These are phyloP conservation scores for Orthonevra nobilis DNA, from an alignment of 2,888 invertebrate species.

Conservation along the genomic window DNA sequence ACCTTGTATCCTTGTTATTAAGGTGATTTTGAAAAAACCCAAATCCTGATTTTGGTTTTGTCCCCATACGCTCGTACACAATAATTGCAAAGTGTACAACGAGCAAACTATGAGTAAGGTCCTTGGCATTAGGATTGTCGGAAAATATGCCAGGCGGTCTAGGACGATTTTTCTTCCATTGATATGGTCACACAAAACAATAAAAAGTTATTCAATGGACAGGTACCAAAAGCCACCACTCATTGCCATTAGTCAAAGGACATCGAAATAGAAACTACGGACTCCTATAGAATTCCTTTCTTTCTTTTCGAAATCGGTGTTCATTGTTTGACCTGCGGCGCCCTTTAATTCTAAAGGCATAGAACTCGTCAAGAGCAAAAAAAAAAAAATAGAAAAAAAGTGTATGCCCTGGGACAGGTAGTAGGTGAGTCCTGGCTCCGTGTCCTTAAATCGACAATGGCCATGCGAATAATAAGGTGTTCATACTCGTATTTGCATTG, in stretches of 20 bases:
- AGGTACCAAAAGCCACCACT: conserved; percentile 65
- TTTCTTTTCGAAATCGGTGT: conserved; percentile 34
- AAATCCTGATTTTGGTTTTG: conserved; percentile 50
- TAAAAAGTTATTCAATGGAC: conserved; percentile 67
- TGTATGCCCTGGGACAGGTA: conserved; percentile 57
- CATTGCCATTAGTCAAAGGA: conserved; percentile 60
- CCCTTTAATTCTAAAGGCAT: conserved; percentile 72
- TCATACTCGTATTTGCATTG: conserved; percentile 67
- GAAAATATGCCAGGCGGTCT: conserved; percentile 77
- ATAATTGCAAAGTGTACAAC: conserved; percentile 56
- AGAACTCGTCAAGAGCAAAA: conserved; percentile 37
- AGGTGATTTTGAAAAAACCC: conserved; percentile 54
- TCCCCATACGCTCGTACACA: conserved; percentile 38
- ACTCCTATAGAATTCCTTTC: conserved; percentile 25
- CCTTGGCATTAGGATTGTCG: conserved; percentile 12
- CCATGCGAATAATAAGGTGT: conserved; percentile 65
- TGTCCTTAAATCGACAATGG: conserved; percentile 58
- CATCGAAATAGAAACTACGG: conserved; percentile 34
- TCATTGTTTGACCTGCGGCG: conserved; percentile 75
- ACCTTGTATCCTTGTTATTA: no score
- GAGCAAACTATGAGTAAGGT: no score
- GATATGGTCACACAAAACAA: conserved; percentile 69
- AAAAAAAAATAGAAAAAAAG: no score
- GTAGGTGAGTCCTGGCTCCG: conserved; percentile 23
- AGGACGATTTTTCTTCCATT: conserved; percentile 71